phyloP scores from a whole-genome alignment of 2,888 invertebrate species.

The Argyra leucocephala region DNA sequence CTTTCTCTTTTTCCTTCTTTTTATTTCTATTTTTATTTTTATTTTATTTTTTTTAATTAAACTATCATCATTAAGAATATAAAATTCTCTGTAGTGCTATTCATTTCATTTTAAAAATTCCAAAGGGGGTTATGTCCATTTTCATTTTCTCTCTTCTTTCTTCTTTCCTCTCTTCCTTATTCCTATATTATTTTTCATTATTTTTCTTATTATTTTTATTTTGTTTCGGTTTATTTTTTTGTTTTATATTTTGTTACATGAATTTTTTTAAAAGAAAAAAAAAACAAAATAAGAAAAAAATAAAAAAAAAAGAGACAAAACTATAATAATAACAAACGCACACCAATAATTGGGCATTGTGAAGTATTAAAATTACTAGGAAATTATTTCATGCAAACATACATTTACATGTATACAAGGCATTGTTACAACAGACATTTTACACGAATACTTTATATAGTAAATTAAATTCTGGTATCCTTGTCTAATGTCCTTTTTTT shows the following conservation, averaged over 20 bases:
- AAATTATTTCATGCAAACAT: neutral
- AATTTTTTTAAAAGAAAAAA: neutral
- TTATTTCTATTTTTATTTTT: neutral
- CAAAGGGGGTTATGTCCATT: slow-evolving; percentile 1
- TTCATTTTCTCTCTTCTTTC: neutral
- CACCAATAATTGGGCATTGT: neutral
- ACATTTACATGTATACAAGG: neutral
- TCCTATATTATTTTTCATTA: neutral
- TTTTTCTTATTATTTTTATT: neutral
- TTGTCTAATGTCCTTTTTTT: neutral
- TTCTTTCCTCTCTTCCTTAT: neutral
- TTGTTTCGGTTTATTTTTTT: too few relatives aligned
- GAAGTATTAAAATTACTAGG: neutral
- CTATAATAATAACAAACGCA: too few relatives aligned
- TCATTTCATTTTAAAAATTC: neutral
- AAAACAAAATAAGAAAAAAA: neutral
- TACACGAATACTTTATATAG: neutral
- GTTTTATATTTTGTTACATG: neutral
- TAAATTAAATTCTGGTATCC: too few relatives aligned
- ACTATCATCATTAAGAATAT: slow-evolving; percentile 6
- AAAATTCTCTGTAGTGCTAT: slow-evolving; percentile 3
- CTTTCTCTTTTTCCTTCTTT: neutral
- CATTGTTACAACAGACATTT: neutral
- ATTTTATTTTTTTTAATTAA: neutral
- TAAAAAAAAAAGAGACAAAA: neutral